These are phyloP conservation scores for Alviniconcha strummeri DNA, from an alignment of 2,888 invertebrate species.

Conservation along the genomic window DNA sequence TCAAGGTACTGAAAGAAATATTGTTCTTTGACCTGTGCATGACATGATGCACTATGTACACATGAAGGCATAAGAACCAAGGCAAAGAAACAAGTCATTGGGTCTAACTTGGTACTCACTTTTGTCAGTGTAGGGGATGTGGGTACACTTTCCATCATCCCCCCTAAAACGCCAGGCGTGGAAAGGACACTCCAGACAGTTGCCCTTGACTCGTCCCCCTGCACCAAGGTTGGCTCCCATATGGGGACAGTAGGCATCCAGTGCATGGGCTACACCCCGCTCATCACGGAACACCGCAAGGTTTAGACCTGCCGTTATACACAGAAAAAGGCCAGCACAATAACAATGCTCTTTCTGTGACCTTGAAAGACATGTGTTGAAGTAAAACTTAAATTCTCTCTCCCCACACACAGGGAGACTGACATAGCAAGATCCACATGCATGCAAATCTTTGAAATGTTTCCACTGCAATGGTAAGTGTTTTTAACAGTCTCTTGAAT, in stretches of 20 bases:
- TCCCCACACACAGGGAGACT: too few relatives aligned
- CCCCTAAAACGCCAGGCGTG: slow-evolving; percentile 90
- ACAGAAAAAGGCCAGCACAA: neutral
- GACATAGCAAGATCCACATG: too few relatives aligned
- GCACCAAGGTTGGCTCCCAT: slow-evolving; percentile 90
- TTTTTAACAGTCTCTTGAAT: too few relatives aligned
- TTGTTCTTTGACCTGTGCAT: too few relatives aligned
- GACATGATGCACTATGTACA: too few relatives aligned
- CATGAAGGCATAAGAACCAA: too few relatives aligned
- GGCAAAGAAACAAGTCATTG: too few relatives aligned
- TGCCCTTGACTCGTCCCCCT: slow-evolving; percentile 82
- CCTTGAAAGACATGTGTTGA: too few relatives aligned
- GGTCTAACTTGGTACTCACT: slow-evolving; percentile 65
- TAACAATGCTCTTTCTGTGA: neutral
- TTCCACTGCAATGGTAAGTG: too few relatives aligned
- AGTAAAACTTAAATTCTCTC: too few relatives aligned
- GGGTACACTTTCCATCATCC: slow-evolving; percentile 82
- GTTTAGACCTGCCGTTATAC: slow-evolving; percentile 78
- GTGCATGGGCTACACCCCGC: slow-evolving; percentile 80
- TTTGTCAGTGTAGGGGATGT: slow-evolving; percentile 83
- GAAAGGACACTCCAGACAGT: slow-evolving; percentile 91
- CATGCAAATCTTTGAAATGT: too few relatives aligned
- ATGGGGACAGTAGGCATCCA: slow-evolving; percentile 93
- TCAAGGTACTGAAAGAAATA: too few relatives aligned
- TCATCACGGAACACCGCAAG: slow-evolving; percentile 83